Evolutionary conservation across 2,888 invertebrate genomes (phyloP), one percentile per base, ranked within the genome.

Genomic region (Gnatocerus cornutus): DNA sequence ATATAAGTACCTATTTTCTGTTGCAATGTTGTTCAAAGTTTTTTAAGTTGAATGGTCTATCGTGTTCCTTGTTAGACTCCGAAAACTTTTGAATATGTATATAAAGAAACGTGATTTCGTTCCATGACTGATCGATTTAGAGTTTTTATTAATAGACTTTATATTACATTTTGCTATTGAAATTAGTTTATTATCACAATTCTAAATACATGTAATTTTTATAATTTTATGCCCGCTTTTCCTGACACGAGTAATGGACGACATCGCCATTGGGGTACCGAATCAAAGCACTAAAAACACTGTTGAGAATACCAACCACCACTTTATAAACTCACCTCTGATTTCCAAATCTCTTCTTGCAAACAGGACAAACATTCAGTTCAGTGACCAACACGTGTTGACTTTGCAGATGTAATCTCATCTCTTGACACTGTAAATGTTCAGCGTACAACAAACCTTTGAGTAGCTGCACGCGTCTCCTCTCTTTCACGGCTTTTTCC

Each of bases 261-360:
- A 98, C 91, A 76, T 95, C 93, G 1, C 96, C 97, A 84, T 93
- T 94, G 0, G 97, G 95, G 85, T 94, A 95, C 50, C 97, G 89
- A 4, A 97, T 95, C 84, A 98, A 95, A 16, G 98, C 97, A 86
- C 96, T 93, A 85, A 73, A 89, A 87, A 50, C n/a, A 9, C 1
- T 21, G 21, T 21, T n/a, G n/a, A n/a, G n/a, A n/a, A n/a, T n/a
- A n/a, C n/a, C n/a, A n/a, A n/a, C n/a, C n/a, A 21, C 21, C 10
- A 3, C n/a, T 2, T 10, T 6, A n/a, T n/a, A n/a, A 7, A 30
- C 68, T 74, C 81, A 93, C 93, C 93, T 96, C 86, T 95, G 94
- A 84, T 95, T 95, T 12, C 94, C 93, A 84, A 99, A 98, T 64
- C 95, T 89, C 82, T 98, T 98, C 82, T 93, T 95, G 84, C 99